Evolutionary conservation across 2,888 invertebrate genomes (phyloP), one percentile per base, ranked within the genome.

Genomic region (Lithodes maja): DNA sequence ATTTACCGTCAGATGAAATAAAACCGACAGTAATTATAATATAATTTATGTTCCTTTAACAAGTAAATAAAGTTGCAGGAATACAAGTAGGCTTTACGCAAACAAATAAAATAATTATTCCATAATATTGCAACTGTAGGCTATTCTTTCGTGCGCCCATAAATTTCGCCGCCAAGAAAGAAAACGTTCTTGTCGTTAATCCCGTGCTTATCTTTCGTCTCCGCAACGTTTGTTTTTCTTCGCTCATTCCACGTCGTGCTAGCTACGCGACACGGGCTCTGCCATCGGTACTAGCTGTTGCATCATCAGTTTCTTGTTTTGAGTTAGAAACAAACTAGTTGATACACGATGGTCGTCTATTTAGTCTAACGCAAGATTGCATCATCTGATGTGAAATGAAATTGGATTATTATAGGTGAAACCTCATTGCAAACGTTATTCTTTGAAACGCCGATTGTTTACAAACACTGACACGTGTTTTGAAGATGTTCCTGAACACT

Each of bases 371-470:
- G 82, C 74, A 86, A 82, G 9, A 54, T 82, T 75, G 75, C 82
- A 61, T 82, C 74, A 82, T 33, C n/a, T 86, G 68, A 75, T 75
- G 75, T 75, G 86, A 86, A 86, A 86, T 82, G 82, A 50, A 86
- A 86, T 52, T 52, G 68, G 82, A 82, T 86, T 86, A 81, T 86
- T 86, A 82, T 75, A 81, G 33, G 82, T 74, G 75, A 86, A 86
- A 82, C 74, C 80, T 75, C 79, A 79, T 71, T 86, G 75, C 74
- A 86, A 86, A 86, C 81, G 81, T 81, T 86, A 33, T 33, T 33
- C 82, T 81, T 77, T 75, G 86, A 86, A 86, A 86, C 75, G 55
- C 9, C 75, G 86, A 86, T 86, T 86, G 86, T 86, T 86, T 86
- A 86, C 86, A 82, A 86, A 86, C 86, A 86, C 54, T 81, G 54